Evolutionary conservation across 2,113 vertebrate species (phyloP), one percentile per base, ranked within the genome.

Genomic region (Platycercus adscitus): DNA sequence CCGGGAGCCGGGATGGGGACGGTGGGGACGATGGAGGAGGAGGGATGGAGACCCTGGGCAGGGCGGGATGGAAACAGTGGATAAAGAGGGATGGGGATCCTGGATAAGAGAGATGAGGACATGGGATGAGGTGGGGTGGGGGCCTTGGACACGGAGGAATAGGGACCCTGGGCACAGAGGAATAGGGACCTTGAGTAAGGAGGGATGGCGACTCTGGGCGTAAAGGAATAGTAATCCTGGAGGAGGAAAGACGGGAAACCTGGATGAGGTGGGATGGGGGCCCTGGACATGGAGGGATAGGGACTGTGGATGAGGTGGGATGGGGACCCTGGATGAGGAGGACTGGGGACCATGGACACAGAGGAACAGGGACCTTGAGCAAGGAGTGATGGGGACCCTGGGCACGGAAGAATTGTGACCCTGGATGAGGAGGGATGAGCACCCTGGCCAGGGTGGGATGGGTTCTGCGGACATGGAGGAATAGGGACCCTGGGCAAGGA

Each of bases 331-430:
- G 29, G 24, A 13, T 9, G 47, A 26, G 25, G 1, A 13, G 25
- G 6, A 3, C 2, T 24, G 23, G 16, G 46, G 7, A 13, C 15
- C 37, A 37, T 64, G 37, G 37, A 13, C 55, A 58, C 29, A 21
- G 55, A 23, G 17, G 64, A 31, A n/a, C 17, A 33, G 26, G 35
- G 44, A 47, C 46, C 11, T 31, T 12, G 28, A 13, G 1, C 3
- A 1, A 19, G 18, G 24, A 20, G 17, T 15, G 8, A 18, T 31
- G 35, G 16, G 37, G 25, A 41, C 5, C 5, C 20, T 12, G 41
- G 6, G 1, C 11, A 26, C 2, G 13, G 1, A 1, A 5, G 4
- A n/a, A 18, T 3, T 13, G 11, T 8, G 29, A 47, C 7, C 5
- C 6, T 24, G 35, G 8, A 2, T 6, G 28, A 13, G 58, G 6